Conservation (phyloP, 2,113 vertebrate species). For the Rhinolophus ferrumequinum region DNA sequence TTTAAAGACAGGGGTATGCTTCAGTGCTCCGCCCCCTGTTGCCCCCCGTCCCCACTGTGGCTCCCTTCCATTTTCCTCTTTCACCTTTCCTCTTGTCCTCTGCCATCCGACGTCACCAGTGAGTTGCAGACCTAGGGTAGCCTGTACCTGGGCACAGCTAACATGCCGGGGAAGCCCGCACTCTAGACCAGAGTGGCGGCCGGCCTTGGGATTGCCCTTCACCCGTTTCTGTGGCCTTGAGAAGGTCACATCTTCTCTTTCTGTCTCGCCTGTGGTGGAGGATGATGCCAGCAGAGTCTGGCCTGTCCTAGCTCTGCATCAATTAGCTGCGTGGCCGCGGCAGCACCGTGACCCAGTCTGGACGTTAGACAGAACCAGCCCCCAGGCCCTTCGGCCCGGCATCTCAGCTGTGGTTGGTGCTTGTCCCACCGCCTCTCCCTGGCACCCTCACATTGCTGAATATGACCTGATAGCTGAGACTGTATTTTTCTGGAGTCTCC, state of each 20-base stretch:
- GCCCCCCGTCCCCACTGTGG: fast-evolving
- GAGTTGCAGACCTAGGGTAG: neutral
- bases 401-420: neutral
- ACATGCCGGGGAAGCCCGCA: neutral
- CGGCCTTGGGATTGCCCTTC: neutral
- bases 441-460: neutral
- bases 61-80: fast-evolving
- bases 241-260: too few species aligned
- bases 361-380: too few species aligned
- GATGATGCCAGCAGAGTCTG: neutral
- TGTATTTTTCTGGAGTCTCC: neutral
- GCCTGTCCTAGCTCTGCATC: neutral
- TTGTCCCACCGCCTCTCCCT: neutral
- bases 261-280: neutral
- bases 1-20: fast-evolving
- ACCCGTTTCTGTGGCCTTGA: neutral
- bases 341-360: too few species aligned
- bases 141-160: neutral
- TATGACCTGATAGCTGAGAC: neutral
- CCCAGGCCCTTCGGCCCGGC: too few species aligned
- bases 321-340: too few species aligned
- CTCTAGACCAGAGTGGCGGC: neutral
- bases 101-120: too few species aligned
- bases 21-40: fast-evolving
- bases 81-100: neutral